A percentile compares a stretch with the other conserved stretches of the same genome.
Evolutionary conservation across 2,888 invertebrate species (phyloP).

Genomic region (Drosophila ezoana): DNA sequence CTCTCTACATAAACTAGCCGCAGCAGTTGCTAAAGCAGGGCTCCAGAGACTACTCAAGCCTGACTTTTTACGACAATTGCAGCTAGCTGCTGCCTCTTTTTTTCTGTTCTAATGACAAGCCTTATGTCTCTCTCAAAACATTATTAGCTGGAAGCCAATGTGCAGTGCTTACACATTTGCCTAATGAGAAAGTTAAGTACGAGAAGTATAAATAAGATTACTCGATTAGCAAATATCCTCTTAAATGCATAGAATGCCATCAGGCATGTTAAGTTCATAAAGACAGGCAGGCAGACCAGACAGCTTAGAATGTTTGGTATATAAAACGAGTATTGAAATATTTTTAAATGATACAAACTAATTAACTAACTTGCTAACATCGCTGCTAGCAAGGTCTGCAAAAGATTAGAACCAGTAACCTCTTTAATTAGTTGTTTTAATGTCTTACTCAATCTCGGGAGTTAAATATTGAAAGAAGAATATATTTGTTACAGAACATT

Average conservation of each 20-base stretch:
- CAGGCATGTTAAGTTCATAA: too few relatives aligned
- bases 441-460: too few relatives aligned
- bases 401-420: too few relatives aligned
- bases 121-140: slow-evolving; percentile 45
- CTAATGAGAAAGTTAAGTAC: slow-evolving; percentile 15
- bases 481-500: not conserved
- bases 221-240: not conserved
- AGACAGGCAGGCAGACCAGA: too few relatives aligned
- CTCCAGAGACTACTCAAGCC: slow-evolving; percentile 12
- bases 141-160: slow-evolving; percentile 38
- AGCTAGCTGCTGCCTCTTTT: slow-evolving; percentile 17
- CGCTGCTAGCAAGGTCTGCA: too few relatives aligned
- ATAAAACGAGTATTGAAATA: too few relatives aligned
- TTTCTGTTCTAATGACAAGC: slow-evolving; percentile 40
- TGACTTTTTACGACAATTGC: slow-evolving; percentile 55
- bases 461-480: too few relatives aligned
- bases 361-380: too few relatives aligned
- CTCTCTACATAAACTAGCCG: slow-evolving; percentile 7
- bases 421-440: too few relatives aligned
- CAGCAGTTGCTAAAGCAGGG: not conserved
- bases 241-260: not conserved
- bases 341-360: too few relatives aligned
- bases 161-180: slow-evolving; percentile 6
- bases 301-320: too few relatives aligned
- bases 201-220: not conserved